phyloP scores from a whole-genome alignment of 92 coral and sea anemone genomes.

The Zoanthus sansibaricus region DNA sequence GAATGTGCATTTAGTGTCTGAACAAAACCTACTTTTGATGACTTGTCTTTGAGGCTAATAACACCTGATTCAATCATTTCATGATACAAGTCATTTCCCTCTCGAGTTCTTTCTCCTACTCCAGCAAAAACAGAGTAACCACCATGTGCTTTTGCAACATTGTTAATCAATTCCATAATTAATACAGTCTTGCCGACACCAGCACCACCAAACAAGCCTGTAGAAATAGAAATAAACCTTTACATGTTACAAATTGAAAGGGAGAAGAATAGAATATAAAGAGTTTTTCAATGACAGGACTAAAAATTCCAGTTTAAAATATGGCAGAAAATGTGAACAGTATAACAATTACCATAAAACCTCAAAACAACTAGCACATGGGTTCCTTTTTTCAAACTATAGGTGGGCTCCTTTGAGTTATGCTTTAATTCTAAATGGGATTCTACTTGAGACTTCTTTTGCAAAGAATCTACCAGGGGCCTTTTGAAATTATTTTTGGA shows the following conservation, averaged over 20 bases:
- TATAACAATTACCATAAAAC: too few species aligned
- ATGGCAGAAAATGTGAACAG: too few species aligned
- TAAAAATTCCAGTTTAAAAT: too few species aligned
- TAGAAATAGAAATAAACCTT: background rate
- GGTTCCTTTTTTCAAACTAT: too few species aligned
- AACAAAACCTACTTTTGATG: constrained; percentile 80
- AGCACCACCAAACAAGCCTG: constrained; percentile 99
- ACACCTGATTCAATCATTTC: constrained; percentile 99
- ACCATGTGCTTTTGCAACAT: constrained; percentile 99
- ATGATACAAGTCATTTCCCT: constrained; percentile 99
- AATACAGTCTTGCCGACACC: constrained; percentile 99
- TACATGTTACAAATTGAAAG: background rate
- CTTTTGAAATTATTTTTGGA: too few species aligned
- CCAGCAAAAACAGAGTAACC: constrained; percentile 99
- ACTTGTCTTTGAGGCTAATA: constrained; percentile 93
- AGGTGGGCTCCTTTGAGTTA: too few species aligned
- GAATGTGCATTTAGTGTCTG: background rate
- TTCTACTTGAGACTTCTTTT: too few species aligned
- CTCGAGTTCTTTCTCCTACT: constrained; percentile 98
- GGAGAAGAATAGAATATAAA: too few species aligned
- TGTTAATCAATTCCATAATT: constrained; percentile 97
- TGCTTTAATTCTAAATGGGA: too few species aligned
- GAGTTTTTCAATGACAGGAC: too few species aligned
- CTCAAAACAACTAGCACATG: too few species aligned
- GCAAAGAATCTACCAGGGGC: too few species aligned